Base-by-base conservation (phyloP, 2,888 invertebrate species). In the Cremastinae sp. region DNA sequence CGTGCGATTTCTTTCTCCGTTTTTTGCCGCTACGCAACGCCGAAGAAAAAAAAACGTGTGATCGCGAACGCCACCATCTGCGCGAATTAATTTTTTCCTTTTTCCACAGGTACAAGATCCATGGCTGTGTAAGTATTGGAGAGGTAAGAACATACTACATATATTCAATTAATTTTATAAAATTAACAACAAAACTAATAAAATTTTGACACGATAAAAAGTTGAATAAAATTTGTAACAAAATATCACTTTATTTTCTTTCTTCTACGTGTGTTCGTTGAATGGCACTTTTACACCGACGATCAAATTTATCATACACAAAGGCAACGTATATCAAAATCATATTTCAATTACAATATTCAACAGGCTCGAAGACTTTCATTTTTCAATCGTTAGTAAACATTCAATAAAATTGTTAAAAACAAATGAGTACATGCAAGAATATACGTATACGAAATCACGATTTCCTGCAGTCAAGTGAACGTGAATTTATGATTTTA, bases 171-270 rank as follows among this genome's bases (percentile, higher is more conserved):
- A 28, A 28, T 3, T 28, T 28, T 5, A 5, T 28, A 5, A 28
- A 3, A 28, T 28, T 28, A 28, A 5, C 2, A 28, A 28, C 28
- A 49, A 3, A 3, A 9, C 20, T 2, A 9, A 12, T 12, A 41
- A 41, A n/a, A n/a, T n/a, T 8, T 22, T 35, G 8, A 56, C 14
- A 56, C 37, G 4, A 37, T 56, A 14, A 37, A 69, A 59, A 66
- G 20, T 22, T 22, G 51, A 76, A 76, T 76, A 73, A 28, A 76
- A 76, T 37, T 43, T 53, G 16, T 76, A 64, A 76, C 68, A 76
- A 76, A 76, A 76, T 76, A 76, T 73, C 68, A 73, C 59, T 73
- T 73, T 72, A 72, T 76, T 69, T 53, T 65, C 2, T 70, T 68
- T 72, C 49, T 41, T 72, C 16, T 68, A 41, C 22, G 9, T 62